These are phyloP conservation scores for Chamaea fasciata DNA, from an alignment of 2,113 vertebrate genomes.

Conservation along the genomic window DNA sequence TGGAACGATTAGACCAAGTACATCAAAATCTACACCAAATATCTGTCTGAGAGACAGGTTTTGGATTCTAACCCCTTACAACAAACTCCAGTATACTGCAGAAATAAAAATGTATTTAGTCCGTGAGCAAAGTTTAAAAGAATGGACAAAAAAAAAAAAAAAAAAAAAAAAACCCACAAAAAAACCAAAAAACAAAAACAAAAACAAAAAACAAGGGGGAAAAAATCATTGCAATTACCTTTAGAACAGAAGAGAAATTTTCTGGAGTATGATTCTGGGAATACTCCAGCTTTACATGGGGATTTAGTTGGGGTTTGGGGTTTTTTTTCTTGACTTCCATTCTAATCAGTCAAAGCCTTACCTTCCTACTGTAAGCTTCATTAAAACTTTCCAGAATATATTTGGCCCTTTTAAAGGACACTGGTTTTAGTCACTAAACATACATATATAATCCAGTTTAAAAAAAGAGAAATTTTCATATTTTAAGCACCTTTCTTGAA, in stretches of 20 bases:
- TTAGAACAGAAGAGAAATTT: neutral
- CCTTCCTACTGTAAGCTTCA: neutral
- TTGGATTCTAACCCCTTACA: neutral
- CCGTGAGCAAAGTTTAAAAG: neutral
- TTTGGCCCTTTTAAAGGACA: neutral
- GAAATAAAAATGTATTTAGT: neutral
- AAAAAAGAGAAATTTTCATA: neutral
- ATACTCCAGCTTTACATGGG: neutral
- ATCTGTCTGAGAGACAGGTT: neutral
- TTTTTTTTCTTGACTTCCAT: neutral
- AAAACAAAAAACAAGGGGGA: neutral
- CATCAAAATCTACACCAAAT: neutral
- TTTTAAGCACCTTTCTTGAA: neutral
- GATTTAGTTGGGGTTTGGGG: fast-evolving
- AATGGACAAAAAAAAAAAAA: neutral
- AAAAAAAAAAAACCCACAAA: neutral
- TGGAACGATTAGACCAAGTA: neutral
- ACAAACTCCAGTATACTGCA: neutral
- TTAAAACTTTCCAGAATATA: neutral
- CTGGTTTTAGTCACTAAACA: neutral
- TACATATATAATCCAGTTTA: neutral
- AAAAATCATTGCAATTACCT: neutral
- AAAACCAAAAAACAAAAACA: neutral
- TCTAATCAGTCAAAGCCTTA: neutral
- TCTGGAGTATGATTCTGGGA: neutral